Evolutionary conservation across 2,888 invertebrate genomes (phyloP).

Genomic region (Keiferia lycopersicella): DNA sequence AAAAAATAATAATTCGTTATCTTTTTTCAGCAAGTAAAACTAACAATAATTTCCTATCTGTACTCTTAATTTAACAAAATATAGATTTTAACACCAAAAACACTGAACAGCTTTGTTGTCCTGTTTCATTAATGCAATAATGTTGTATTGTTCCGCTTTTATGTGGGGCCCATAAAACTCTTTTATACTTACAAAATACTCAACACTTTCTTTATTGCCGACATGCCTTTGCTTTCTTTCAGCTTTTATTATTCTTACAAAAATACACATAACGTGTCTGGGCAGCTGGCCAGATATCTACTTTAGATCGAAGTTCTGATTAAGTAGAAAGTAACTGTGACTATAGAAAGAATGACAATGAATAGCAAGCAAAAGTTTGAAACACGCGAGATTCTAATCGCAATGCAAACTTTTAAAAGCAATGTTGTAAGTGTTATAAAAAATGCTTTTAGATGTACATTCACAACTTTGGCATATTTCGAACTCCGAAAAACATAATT

Average conservation of each 20-base stretch:
- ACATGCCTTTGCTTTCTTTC: constrained; percentile 11
- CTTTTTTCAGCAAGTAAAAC: no score
- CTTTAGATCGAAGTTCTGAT: constrained; percentile 18
- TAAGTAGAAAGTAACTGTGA: background rate
- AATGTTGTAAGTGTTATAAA: background rate
- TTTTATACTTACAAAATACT: background rate
- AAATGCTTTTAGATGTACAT: no score
- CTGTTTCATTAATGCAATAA: background rate
- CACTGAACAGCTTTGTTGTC: background rate
- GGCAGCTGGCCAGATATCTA: constrained; percentile 12
- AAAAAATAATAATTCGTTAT: no score
- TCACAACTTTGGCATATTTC: no score
- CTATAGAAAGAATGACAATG: background rate
- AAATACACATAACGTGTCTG: background rate
- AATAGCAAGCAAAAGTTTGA: background rate
- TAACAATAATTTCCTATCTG: no score
- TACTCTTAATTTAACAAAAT: no score
- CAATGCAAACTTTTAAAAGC: background rate
- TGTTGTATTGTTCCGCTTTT: background rate
- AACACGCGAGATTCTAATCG: background rate
- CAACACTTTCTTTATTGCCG: background rate
- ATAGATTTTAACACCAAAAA: no score
- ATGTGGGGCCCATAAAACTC: background rate
- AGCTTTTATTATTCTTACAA: constrained; percentile 16
- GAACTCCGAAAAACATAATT: no score